Evolutionary conservation across 1,140 invertebrate genomes (phyloP).

Genomic region (Agrilus planipennis): DNA sequence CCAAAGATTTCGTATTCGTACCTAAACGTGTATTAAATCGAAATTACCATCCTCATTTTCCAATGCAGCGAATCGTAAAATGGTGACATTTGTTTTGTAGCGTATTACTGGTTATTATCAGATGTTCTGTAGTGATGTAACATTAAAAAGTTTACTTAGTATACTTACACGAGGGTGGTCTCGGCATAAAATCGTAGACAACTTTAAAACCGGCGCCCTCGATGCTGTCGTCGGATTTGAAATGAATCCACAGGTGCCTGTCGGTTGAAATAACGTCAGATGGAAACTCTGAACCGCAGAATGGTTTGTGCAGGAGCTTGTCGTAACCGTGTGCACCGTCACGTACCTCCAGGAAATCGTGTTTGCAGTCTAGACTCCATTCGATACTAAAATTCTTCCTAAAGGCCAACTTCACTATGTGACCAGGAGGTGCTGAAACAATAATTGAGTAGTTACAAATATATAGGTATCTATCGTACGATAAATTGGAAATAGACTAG

Average conservation of each 20-base stretch:
- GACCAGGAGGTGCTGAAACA: constrained; percentile 59
- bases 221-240: constrained; percentile 74
- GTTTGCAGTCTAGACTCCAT: constrained; percentile 58
- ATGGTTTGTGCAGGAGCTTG: constrained; percentile 46
- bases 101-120: background rate
- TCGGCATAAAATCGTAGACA: constrained; percentile 34
- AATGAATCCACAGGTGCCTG: constrained; percentile 70
- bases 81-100: no score
- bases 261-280: constrained; percentile 62
- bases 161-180: constrained; percentile 19
- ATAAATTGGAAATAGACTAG: no score
- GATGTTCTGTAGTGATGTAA: background rate
- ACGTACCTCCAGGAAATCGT: constrained; percentile 73
- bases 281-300: constrained; percentile 68
- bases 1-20: background rate
- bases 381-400: constrained; percentile 71
- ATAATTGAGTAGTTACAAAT: constrained; percentile 12
- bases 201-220: constrained; percentile 73
- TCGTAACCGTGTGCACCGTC: constrained; percentile 80
- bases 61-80: no score
- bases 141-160: no score
- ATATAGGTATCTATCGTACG: no score
- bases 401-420: constrained; percentile 69
- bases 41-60: background rate
- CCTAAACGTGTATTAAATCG: background rate